Percentiles rank a stretch among this genome's conserved stretches.
Conservation (phyloP, 2,797 vertebrate genomes). For the Euphonia xanthogaster region DNA sequence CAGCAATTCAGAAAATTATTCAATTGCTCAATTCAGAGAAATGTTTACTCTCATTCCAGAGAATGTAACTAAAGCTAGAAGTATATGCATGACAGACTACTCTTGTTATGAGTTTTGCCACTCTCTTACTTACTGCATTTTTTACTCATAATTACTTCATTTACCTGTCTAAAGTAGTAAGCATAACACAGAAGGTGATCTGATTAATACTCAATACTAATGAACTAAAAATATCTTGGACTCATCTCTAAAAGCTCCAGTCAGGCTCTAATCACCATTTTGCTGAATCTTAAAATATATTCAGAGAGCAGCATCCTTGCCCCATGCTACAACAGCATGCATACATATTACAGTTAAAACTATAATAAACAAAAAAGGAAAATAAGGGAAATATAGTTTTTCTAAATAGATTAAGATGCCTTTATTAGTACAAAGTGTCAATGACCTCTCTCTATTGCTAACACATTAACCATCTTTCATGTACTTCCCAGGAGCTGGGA, state of each 20-base stretch:
- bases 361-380: not conserved
- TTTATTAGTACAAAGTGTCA: not conserved
- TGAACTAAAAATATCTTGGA: not conserved
- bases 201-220: not conserved
- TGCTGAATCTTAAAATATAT: not conserved
- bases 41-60: not conserved
- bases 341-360: not conserved
- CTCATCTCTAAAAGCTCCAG: not conserved
- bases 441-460: not conserved
- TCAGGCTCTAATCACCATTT: not conserved
- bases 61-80: not conserved
- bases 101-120: not conserved
- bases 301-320: not conserved
- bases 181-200: not conserved
- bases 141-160: not conserved
- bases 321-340: rapidly evolving
- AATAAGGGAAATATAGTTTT: not conserved
- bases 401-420: not conserved
- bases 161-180: not conserved
- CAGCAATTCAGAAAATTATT: not conserved
- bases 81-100: not conserved
- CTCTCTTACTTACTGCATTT: not conserved
- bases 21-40: not conserved
- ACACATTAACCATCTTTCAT: not conserved
- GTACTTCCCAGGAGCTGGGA: not conserved